Base-by-base conservation (phyloP, 1,140 invertebrate species). In the Dysdera silvatica region DNA sequence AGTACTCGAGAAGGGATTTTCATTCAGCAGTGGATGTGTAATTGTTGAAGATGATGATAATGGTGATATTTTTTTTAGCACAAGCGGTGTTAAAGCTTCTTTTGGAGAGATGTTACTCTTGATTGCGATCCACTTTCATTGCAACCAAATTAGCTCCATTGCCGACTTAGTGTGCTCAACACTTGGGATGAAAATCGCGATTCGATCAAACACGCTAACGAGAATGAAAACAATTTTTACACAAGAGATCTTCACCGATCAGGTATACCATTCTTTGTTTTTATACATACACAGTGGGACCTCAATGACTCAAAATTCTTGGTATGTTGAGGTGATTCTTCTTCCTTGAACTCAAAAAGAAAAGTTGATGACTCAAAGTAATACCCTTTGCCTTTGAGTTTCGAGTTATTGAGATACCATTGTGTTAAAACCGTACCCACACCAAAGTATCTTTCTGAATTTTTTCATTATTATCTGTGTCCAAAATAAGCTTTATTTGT, bases 91-190 rank as follows among this genome's bases (percentile, higher is more conserved):
- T 40, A 69, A 58, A 43, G 75, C 76, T 29, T 79, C 78, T 28
- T 94, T 96, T 76, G 93, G 91, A n/a, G 94, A 97, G 77, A 94
- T 97, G 88, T 78, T 98, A 16, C 82, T 98, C 0, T 77, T 98
- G 28, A 89, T 98, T 80, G 95, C 94, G 0, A 96, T 97, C 68
- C 93, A 97, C 74, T 97, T 97, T 74, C 94, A 97, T 73, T 91
- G 89, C 65, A 94, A 92, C 74, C 93, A 97, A 75, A 74, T 94
- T 8, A 85, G 84, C 48, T 90, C 93, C 6, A 95, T 98, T 51
- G 87, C 87, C 61, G 94, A 97, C 69, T 78, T 97, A 16, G 92
- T 97, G 0, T 95, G 91, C 72, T 85, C 90, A 8, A 96, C 93
- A 16, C 77, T 98, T 0, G 92, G 91, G 1, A 96, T 98, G 91